Conservation (phyloP, 2,888 invertebrate species). For the Lagria hirta region DNA sequence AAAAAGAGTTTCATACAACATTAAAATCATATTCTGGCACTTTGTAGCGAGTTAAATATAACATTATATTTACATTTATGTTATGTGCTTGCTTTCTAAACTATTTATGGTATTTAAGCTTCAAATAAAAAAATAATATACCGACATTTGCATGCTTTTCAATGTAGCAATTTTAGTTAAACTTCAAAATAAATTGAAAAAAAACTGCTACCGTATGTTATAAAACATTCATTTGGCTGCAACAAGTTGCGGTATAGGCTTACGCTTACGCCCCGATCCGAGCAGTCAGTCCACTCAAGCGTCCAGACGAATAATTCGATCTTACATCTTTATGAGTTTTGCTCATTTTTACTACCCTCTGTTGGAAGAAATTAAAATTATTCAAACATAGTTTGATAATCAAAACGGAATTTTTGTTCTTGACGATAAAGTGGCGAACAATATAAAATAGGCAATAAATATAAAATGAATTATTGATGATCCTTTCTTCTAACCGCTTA, state of each 20-base stretch:
- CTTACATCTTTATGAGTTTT: conserved; percentile 32
- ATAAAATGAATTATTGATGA: conserved; percentile 45
- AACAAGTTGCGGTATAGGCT: conserved; percentile 30
- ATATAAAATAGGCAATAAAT: conserved; percentile 37
- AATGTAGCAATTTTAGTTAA: too few relatives aligned
- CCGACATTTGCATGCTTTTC: too few relatives aligned
- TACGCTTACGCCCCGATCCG: conserved; percentile 29
- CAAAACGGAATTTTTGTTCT: conserved; percentile 10
- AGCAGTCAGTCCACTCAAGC: conserved; percentile 28
- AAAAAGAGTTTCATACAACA: too few relatives aligned
- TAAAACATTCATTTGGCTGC: conserved; percentile 34
- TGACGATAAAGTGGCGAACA: conserved; percentile 14
- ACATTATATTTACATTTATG: too few relatives aligned
- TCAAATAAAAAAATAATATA: too few relatives aligned
- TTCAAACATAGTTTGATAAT: conserved; percentile 3
- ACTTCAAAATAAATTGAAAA: too few relatives aligned
- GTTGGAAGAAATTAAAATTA: conserved; percentile 6
- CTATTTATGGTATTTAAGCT: too few relatives aligned
- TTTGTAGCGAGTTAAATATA: too few relatives aligned
- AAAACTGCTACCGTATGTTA: conserved; percentile 24
- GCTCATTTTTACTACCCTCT: neutral
- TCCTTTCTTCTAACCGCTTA: conserved; percentile 37
- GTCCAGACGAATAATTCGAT: conserved; percentile 31
- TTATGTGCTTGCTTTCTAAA: too few relatives aligned
- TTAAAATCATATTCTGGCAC: too few relatives aligned